Evolutionary conservation across 2,888 invertebrate genomes (phyloP).

Genomic region (Pantelozetes paolii): DNA sequence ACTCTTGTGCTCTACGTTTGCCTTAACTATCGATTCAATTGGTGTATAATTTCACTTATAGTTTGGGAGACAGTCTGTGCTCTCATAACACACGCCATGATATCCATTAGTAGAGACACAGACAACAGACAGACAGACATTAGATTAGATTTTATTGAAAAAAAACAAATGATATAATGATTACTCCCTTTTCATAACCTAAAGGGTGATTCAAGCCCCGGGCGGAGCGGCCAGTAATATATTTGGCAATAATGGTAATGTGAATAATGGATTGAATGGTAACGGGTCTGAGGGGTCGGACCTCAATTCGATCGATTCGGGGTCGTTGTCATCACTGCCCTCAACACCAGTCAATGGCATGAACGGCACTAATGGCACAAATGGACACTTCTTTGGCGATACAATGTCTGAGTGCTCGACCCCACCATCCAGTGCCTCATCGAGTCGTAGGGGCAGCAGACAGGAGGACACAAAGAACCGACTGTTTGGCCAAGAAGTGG

Average conservation of each 20-base stretch:
- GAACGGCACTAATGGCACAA: conserved; percentile 27
- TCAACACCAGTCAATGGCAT: conserved; percentile 39
- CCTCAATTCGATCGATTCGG: conserved; percentile 36
- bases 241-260: neutral
- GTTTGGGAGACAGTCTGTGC: neutral
- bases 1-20: neutral
- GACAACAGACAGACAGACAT: conserved; percentile 1
- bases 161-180: neutral
- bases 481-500: conserved; percentile 45
- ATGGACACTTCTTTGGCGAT: conserved; percentile 36
- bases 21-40: neutral
- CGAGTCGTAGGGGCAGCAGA: conserved; percentile 36
- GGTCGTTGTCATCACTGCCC: conserved; percentile 36
- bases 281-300: conserved; percentile 38
- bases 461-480: conserved; percentile 45
- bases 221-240: conserved; percentile 36
- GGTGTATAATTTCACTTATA: neutral
- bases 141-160: conserved; percentile 10
- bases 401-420: conserved; percentile 36
- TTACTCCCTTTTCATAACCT: neutral
- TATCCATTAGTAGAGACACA: neutral
- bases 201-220: conserved; percentile 39
- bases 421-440: conserved; percentile 33
- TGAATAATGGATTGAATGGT: conserved; percentile 11
- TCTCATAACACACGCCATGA: conserved; percentile 7